phyloP scores from a whole-genome alignment of 2,113 vertebrate genomes.

The Aspidoscelis tigris region DNA sequence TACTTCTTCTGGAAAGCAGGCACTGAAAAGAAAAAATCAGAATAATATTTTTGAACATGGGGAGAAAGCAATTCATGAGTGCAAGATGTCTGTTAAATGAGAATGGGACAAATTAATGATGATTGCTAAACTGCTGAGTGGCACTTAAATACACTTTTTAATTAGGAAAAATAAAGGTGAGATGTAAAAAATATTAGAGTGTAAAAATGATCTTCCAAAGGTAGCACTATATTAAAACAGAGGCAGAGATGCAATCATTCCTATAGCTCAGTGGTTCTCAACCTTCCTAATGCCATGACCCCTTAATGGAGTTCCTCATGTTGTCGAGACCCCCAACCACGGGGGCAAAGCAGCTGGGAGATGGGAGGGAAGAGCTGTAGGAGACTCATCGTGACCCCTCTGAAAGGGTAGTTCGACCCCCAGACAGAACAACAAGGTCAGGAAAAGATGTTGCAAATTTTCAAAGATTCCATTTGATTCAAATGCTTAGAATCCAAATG shows the following conservation, averaged over 20 bases:
- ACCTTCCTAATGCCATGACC: too few species aligned
- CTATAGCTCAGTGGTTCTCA: not conserved
- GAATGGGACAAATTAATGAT: not conserved
- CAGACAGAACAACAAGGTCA: too few species aligned
- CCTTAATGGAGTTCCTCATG: too few species aligned
- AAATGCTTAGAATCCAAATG: too few species aligned
- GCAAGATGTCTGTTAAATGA: not conserved
- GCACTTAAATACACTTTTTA: not conserved
- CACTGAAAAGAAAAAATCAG: not conserved
- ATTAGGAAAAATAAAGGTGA: slow-evolving; percentile 1
- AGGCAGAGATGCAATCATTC: too few species aligned
- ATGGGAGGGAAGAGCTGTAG: too few species aligned
- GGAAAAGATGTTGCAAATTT: too few species aligned
- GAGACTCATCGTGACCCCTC: too few species aligned
- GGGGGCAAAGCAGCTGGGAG: too few species aligned
- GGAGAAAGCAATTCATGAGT: not conserved
- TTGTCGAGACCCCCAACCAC: too few species aligned
- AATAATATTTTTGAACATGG: not conserved
- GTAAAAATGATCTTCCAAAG: not conserved
- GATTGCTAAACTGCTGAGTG: not conserved
- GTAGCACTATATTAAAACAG: not conserved
- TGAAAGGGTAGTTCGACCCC: too few species aligned
- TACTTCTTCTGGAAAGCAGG: not conserved
- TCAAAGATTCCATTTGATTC: too few species aligned
- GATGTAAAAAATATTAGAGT: not conserved